Percentiles rank a stretch among this genome's conserved stretches.
Evolutionary conservation across 1,140 invertebrate genomes (phyloP).

Genomic region (Procambarus clarkii): DNA sequence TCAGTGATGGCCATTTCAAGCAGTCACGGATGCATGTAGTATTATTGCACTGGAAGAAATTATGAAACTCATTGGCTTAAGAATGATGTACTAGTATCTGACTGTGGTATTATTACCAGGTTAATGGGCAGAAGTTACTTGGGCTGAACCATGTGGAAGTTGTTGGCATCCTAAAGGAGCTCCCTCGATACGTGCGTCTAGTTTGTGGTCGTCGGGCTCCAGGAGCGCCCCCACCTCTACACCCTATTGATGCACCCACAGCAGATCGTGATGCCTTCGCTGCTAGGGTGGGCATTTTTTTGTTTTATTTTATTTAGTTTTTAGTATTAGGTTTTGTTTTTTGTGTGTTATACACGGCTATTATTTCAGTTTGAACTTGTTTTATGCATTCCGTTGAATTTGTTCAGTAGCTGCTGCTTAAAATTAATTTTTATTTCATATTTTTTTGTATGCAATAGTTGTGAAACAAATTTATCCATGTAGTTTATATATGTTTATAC

Average conservation of each 20-base stretch:
- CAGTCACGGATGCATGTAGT: too few relatives aligned
- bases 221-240: slow-evolving; percentile 63
- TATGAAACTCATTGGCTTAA: background rate
- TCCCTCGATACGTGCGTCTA: slow-evolving; percentile 94
- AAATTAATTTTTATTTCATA: too few relatives aligned
- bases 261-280: slow-evolving; percentile 43
- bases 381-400: too few relatives aligned
- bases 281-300: slow-evolving; percentile 41
- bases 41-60: background rate
- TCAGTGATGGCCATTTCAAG: background rate
- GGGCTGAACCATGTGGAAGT: slow-evolving; percentile 98
- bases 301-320: background rate
- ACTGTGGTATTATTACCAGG: slow-evolving; percentile 79
- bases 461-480: too few relatives aligned
- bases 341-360: background rate
- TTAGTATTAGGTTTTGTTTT: background rate
- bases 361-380: too few relatives aligned
- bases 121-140: slow-evolving; percentile 95
- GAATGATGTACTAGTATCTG: background rate
- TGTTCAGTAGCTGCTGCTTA: too few relatives aligned
- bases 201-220: slow-evolving; percentile 88
- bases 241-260: slow-evolving; percentile 63
- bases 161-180: slow-evolving; percentile 94
- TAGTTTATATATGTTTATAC: too few relatives aligned
- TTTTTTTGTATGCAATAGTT: too few relatives aligned